Base-by-base conservation (phyloP, 2,113 vertebrate genomes). In the Athene cunicularia region DNA sequence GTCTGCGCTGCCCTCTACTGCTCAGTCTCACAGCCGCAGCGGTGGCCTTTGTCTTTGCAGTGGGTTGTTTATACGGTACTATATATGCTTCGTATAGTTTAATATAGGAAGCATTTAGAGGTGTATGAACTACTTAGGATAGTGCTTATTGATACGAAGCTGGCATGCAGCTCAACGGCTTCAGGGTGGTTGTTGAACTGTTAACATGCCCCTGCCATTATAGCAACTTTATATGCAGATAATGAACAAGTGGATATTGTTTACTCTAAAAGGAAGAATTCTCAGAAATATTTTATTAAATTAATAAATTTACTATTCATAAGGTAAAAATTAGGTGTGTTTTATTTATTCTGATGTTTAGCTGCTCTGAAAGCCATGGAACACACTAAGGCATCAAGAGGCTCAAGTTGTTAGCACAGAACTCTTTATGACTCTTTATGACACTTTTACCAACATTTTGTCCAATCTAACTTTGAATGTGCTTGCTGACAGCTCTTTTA, bases 1-100 rank as follows among this genome's bases (percentile, higher is more conserved):
- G 97, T 89, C 93, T 88, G 53, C 91, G 94, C 95, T 97, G 98
- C 98, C 98, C 98, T 97, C 98, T 98, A 43, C 97, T 97, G 98
- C 89, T 71, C 6, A 35, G 10, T 60, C 68, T 43, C 35, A 28
- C 66, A 14, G 70, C 14, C 4, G 28, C 94, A 58, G 17, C 1
- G 50, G 12, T 12, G 74, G 6, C 30, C 3, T 32, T 14, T 11
- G 7, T 1, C 0, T 55, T 53, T 77, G 58, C n/a, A 32, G 43
- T 16, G 27, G 49, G 9, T 7, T 59, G 64, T 24, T 56, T 26
- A 8, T 5, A 20, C 2, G 6, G 5, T 6, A 8, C 11, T 13
- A 1, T 9, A 5, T 35, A 53, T 70, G 9, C 37, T 53, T 64
- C 7, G 0, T 14, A 6, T 5, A 23, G 15, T 43, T 90, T 70